A percentile compares a stretch with the other conserved stretches of the same genome.
phyloP scores from a whole-genome alignment of 2,113 vertebrate species.

The Rhinichthys klamathensis region DNA sequence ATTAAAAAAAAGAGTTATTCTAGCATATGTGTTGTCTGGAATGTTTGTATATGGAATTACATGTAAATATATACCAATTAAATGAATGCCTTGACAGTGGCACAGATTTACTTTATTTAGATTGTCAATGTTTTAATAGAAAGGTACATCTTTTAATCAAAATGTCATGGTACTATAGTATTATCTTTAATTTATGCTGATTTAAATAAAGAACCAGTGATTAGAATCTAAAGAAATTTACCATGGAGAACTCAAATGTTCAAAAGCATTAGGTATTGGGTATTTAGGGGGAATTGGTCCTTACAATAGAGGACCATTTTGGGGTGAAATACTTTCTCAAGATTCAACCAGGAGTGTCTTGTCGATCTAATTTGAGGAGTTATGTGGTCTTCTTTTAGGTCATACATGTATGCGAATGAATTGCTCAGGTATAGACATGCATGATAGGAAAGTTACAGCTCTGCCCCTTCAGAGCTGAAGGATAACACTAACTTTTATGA shows the following conservation, averaged over 20 bases:
- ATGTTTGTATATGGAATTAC: not conserved
- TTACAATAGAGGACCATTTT: not conserved
- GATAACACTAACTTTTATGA: not conserved
- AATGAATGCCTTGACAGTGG: not conserved
- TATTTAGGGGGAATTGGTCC: not conserved
- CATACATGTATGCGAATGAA: not conserved
- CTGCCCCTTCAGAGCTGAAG: not conserved
- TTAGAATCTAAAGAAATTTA: no score
- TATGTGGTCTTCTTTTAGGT: not conserved
- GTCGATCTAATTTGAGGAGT: not conserved
- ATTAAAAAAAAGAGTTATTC: no score
- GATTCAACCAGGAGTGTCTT: not conserved
- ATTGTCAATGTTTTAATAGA: not conserved
- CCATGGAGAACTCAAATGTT: no score
- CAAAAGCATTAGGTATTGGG: no score
- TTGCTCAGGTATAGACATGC: constrained; percentile 1
- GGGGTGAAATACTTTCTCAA: not conserved
- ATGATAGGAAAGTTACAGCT: not conserved
- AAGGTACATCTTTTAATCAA: not conserved
- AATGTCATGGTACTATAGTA: no score
- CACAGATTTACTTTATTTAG: not conserved
- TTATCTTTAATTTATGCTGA: not conserved
- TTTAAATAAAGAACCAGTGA: not conserved
- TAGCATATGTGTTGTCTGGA: not conserved
- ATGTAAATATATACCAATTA: not conserved